Conservation (phyloP, 2,113 vertebrate species). For the Fulmarus glacialis region DNA sequence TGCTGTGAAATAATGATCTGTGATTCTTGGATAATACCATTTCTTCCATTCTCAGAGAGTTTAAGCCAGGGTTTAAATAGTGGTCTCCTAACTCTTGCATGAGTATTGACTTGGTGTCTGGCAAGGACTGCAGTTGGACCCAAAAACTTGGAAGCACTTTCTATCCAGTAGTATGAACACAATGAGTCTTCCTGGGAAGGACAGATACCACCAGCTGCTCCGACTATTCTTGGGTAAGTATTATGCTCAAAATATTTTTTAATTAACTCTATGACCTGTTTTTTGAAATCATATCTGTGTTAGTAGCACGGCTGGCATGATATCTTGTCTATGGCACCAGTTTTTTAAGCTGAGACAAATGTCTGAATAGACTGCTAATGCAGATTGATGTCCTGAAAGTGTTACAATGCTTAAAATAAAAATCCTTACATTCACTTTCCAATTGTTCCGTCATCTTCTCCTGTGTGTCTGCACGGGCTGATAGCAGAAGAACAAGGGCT, state of each 20-base stretch:
- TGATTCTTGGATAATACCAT: background rate
- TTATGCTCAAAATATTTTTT: background rate
- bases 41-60: background rate
- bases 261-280: background rate
- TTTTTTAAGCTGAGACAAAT: background rate
- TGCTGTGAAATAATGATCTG: background rate
- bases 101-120: background rate
- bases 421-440: background rate
- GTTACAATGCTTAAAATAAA: background rate
- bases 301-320: background rate
- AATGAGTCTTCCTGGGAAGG: background rate
- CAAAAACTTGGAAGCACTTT: background rate
- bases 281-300: background rate
- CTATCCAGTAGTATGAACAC: background rate
- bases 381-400: background rate
- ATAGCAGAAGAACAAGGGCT: background rate
- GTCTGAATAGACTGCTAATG: background rate
- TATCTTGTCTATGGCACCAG: background rate
- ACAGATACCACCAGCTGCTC: background rate
- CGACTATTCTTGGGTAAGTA: background rate
- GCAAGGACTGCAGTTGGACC: background rate
- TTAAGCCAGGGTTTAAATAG: background rate
- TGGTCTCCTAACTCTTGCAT: too few relatives aligned
- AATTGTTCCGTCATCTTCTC: accelerated
- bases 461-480: background rate